These are phyloP conservation scores for Rhopalosiphum padi DNA, from an alignment of 1,140 invertebrate species.

Conservation along the genomic window DNA sequence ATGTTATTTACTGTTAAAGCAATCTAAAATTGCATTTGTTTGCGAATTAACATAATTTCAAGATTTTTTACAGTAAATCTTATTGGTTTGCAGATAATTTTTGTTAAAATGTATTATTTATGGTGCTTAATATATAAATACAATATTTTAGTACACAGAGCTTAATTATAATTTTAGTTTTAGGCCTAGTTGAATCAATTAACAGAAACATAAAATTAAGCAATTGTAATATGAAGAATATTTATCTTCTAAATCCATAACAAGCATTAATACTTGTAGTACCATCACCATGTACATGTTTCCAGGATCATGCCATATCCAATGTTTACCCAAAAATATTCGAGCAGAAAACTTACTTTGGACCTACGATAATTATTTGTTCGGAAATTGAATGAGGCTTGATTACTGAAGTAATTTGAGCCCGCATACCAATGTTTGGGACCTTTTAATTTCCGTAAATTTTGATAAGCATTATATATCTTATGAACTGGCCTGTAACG, in stretches of 20 bases:
- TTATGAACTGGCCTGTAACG: conserved; percentile 44
- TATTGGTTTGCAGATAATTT: background rate
- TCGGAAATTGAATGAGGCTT: conserved; percentile 52
- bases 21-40: background rate
- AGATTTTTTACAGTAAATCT: background rate
- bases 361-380: conserved; percentile 55
- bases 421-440: conserved; percentile 35
- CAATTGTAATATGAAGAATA: background rate
- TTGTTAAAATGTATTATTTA: background rate
- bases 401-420: conserved; percentile 54
- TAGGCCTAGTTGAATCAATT: background rate
- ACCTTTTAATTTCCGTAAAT: conserved; percentile 49
- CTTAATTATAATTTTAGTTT: background rate
- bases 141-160: background rate
- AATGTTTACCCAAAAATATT: conserved; percentile 30
- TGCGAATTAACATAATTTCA: background rate
- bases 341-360: conserved; percentile 49
- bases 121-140: background rate
- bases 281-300: conserved; percentile 21
- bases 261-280: background rate
- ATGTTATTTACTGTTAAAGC: background rate
- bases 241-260: background rate
- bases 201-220: background rate
- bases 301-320: background rate
- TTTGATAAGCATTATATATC: conserved; percentile 49